Evolutionary conservation across 2,113 vertebrate species (phyloP).

Genomic region (Pristiophorus japonicus): DNA sequence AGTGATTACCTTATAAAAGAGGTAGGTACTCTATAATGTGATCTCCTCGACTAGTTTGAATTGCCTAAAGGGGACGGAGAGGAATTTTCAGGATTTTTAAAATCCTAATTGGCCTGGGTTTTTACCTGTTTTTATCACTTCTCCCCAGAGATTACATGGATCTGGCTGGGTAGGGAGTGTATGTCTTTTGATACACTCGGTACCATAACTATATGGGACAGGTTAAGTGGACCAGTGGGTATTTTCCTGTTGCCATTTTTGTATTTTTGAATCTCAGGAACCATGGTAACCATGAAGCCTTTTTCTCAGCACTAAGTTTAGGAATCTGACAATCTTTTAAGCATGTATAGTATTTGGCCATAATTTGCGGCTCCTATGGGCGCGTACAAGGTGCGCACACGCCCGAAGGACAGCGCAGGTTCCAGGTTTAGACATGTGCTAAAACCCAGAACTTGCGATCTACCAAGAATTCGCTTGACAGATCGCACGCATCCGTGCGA

Average conservation of each 20-base stretch:
- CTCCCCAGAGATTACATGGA: not conserved
- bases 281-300: too few species aligned
- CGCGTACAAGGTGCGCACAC: too few species aligned
- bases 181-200: too few species aligned
- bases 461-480: too few species aligned
- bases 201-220: not conserved
- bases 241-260: not conserved
- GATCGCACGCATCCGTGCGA: too few species aligned
- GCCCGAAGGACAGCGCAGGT: too few species aligned
- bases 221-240: not conserved
- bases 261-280: not conserved
- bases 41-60: not conserved
- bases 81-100: not conserved
- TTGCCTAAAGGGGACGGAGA: not conserved
- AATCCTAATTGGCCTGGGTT: not conserved
- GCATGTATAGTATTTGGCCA: not conserved
- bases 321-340: not conserved
- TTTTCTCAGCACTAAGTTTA: not conserved
- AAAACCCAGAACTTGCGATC: too few species aligned
- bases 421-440: too few species aligned
- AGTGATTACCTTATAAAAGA: not conserved
- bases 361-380: too few species aligned
- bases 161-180: not conserved
- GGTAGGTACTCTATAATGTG: not conserved
- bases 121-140: not conserved